Conservation (phyloP, 2,888 invertebrate genomes). For the Cataglyphis cursor region DNA sequence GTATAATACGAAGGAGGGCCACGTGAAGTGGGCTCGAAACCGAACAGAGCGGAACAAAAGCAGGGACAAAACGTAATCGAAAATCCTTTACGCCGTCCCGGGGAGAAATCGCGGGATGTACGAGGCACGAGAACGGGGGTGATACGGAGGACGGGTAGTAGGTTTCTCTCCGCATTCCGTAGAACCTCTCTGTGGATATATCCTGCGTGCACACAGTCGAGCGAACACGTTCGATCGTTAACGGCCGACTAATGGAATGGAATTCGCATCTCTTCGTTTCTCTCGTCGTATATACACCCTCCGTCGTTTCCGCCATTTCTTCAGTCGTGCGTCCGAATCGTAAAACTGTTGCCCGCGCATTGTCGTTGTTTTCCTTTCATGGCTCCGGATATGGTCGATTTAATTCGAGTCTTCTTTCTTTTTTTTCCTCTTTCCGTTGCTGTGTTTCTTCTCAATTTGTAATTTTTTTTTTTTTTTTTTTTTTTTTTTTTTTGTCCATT, state of each 20-base stretch:
- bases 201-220: slow-evolving; percentile 68
- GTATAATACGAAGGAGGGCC: not conserved
- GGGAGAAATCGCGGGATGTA: slow-evolving; percentile 35
- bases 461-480: not conserved
- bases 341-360: slow-evolving; percentile 63
- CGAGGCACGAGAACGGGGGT: slow-evolving; percentile 24
- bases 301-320: slow-evolving; percentile 46
- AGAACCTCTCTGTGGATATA: slow-evolving; percentile 61
- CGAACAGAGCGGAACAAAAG: slow-evolving; percentile 55
- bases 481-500: not conserved
- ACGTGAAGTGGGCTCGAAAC: slow-evolving; percentile 48
- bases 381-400: slow-evolving; percentile 51
- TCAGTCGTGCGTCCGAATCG: slow-evolving; percentile 58
- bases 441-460: not conserved
- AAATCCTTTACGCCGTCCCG: slow-evolving; percentile 75
- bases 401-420: slow-evolving; percentile 69
- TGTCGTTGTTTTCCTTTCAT: slow-evolving; percentile 58
- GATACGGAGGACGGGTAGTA: not conserved
- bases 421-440: slow-evolving; percentile 15
- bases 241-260: slow-evolving; percentile 77
- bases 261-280: slow-evolving; percentile 69
- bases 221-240: slow-evolving; percentile 76
- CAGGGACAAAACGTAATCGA: slow-evolving; percentile 75
- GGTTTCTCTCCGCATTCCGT: slow-evolving; percentile 56
- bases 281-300: slow-evolving; percentile 59